A percentile compares a stretch with the other conserved stretches of the same genome.
These are phyloP conservation scores for Oreonectes daqikongensis DNA, from an alignment of 2,797 vertebrate genomes.

Conservation along the genomic window DNA sequence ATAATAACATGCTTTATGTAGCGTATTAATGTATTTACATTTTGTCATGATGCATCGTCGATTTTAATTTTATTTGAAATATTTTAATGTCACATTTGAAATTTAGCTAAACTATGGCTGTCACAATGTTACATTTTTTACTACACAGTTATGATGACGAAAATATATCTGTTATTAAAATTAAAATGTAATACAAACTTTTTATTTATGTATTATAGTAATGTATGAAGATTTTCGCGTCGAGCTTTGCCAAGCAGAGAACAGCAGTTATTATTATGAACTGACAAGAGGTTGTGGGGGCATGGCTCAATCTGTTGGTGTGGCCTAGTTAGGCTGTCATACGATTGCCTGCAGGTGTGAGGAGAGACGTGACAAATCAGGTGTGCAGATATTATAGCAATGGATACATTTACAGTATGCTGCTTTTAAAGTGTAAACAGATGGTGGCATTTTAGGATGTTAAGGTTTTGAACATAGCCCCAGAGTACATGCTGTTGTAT, in stretches of 20 bases:
- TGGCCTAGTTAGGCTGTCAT: conserved; percentile 54
- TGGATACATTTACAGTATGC: too few species aligned
- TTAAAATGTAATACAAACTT: too few species aligned
- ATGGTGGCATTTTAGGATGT: neutral
- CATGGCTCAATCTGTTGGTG: conserved; percentile 44
- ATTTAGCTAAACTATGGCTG: too few species aligned
- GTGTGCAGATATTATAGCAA: conserved; percentile 8
- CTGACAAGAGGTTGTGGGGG: conserved; percentile 47
- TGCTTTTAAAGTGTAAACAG: neutral
- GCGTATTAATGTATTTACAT: too few species aligned
- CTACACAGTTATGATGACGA: too few species aligned
- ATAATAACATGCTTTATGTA: too few species aligned
- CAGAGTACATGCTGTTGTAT: conserved; percentile 3
- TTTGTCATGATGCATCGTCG: too few species aligned
- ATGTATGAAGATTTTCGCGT: conserved; percentile 11
- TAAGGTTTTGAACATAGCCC: conserved; percentile 2
- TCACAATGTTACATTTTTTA: too few species aligned
- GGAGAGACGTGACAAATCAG: conserved; percentile 46
- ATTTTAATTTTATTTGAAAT: too few species aligned
- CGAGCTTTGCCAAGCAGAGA: conserved; percentile 22
- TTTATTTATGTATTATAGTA: too few species aligned
- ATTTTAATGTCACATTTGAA: too few species aligned
- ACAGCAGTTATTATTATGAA: conserved; percentile 41
- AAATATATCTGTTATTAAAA: too few species aligned
- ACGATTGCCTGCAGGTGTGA: conserved; percentile 48